Base-by-base conservation (phyloP, 2,113 vertebrate genomes). In the Felis chaus region DNA sequence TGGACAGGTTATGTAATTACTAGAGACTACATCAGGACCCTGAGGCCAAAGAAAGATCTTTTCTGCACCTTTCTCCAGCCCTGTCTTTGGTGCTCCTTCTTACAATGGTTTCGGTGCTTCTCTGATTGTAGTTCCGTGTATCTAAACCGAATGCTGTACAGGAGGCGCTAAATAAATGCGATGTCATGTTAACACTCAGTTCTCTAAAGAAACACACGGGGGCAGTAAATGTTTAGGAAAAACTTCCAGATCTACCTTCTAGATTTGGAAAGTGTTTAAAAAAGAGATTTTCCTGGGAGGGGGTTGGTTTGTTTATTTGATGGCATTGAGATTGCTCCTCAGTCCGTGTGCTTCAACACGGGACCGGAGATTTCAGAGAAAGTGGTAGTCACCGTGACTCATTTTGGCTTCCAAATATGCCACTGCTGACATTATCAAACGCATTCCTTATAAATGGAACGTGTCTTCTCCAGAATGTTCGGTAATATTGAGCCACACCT, bases 191-290 rank as follows among this genome's bases (percentile, higher is more conserved):
- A 61, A 89, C 25, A 50, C n/a, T 95, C 81, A 97, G 31, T 98
- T 98, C 94, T 96, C 89, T 80, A 73, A 94, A 25, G 41, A 87
- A 91, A 98, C 99, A 96, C 98, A 94, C 19, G 98, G 98, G 98
- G 99, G 99, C 98, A 98, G 98, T 98, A 99, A 96, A 98, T 91
- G 39, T 97, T 98, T 94, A 97, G 89, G 36, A 97, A 98, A 98
- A 91, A 53, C 41, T 0, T 31, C 1, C 53, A 76, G 5, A 19
- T 79, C 1, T 50, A 81, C 76, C 4, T 25, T n/a, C 33, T 15
- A 69, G 14, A 12, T 91, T 39, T 81, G 39, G 48, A n/a, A 92
- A 92, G 18, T 55, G 16, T n/a, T 16, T 65, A 45, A 29, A 48
- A 31, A 19, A 41, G 41, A 78, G 74, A 78, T 48, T 48, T 69